Base-by-base conservation (phyloP, 2,888 invertebrate species). In the Liopterus haemorrhoidalis region DNA sequence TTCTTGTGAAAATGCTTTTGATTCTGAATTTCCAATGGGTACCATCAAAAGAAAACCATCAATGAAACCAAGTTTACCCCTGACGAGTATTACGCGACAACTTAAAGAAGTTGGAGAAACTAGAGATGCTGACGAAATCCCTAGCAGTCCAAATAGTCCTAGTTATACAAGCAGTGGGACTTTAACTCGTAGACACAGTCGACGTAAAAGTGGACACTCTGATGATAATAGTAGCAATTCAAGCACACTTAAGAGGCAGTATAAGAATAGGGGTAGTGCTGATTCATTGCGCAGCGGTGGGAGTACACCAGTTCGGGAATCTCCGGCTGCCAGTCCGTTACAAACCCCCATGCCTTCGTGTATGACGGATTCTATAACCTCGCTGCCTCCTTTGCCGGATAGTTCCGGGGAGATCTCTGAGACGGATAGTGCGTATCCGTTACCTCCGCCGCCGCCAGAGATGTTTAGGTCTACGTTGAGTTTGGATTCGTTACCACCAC, bases 1-100 rank as follows among this genome's bases (percentile, higher is more conserved):
- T 6, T 80, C 80, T 61, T 82, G 81, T 55, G 78, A 82, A 59
- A 76, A 73, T 58, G 81, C 81, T 12, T 83, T 83, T 57, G 83
- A 83, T 62, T 82, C 81, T 50, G 83, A 83, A 63, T 83, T 82
- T 61, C 80, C 83, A 44, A 83, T 81, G 68, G 83, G 83, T 75
- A 93, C 93, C 21, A 92, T 93, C 48, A 93, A 93, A 64, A 76
- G 93, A 32, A 93, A 93, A 64, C 93, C 93, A 0, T 88, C 89
- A 12, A 86, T 89, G 83, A 88, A 88, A 65, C 91, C 92, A 5
- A 91, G 90, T 67, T 77, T 93, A 36, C 93, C 92, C 0, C 66
- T 92, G 51, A 93, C 93, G 2, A 86, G 87, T 62, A 92, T 91
- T 70, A 92, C 92, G 2, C 74, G 93, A 9, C 89, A 90, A 60